phyloP scores from a whole-genome alignment of 2,113 vertebrate species.

The Lipotes vexillifer region DNA sequence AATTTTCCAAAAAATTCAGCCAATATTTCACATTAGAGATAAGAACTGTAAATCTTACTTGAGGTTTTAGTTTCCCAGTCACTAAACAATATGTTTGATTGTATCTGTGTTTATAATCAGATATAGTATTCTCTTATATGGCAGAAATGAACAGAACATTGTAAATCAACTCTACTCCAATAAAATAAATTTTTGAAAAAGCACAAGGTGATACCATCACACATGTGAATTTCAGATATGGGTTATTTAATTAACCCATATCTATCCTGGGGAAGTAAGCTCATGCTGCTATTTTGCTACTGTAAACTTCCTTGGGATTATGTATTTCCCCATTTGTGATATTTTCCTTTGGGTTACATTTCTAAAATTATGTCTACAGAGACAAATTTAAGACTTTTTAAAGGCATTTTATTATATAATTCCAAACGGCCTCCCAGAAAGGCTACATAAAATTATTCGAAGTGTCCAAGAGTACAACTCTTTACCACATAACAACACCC shows the following conservation, averaged over 20 bases:
- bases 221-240: no score
- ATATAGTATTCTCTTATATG: not conserved
- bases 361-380: not conserved
- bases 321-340: not conserved
- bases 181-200: no score
- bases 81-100: not conserved
- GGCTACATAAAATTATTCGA: no score
- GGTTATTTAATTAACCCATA: not conserved
- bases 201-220: no score
- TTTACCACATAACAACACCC: fast-evolving
- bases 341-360: not conserved
- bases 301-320: fast-evolving
- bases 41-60: no score
- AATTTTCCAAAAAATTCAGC: not conserved
- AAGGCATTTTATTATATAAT: not conserved
- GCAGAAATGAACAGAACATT: no score
- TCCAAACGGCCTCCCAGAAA: not conserved
- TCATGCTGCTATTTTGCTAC: fast-evolving
- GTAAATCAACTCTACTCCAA: no score
- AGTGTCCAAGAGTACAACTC: fast-evolving
- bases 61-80: not conserved
- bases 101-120: fast-evolving
- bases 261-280: not conserved
- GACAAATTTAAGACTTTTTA: not conserved
- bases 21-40: fast-evolving